Base-by-base conservation (phyloP, 2,113 vertebrate genomes). In the Acrocephalus kingi region DNA sequence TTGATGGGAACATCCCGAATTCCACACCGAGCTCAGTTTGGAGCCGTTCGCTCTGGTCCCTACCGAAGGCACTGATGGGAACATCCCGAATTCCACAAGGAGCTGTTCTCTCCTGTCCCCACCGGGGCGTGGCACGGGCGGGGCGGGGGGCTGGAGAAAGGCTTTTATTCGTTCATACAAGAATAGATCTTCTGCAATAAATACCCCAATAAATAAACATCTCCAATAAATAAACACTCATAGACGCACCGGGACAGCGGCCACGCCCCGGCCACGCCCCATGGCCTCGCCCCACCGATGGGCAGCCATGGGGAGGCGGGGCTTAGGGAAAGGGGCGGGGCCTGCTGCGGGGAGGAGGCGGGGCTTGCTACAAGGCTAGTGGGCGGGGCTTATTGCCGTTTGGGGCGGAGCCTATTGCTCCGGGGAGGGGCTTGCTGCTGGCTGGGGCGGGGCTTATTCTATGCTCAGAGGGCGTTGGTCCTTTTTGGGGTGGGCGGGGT, bases 171-270 rank as follows among this genome's bases (percentile, higher is more conserved):
- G 95, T 98, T 98, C 97, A 97, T 98, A 98, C 97, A 98, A 98
- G 98, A 98, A 98, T 98, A 98, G 98, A 98, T 98, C 98, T 98
- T 98, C 97, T 98, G 98, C 98, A 98, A 98, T 98, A 98, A 98
- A 98, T 98, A 98, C 97, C 93, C 98, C 98, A 98, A 98, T 98
- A 98, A 98, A 98, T 98, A 98, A 90, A 98, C 93, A 97, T 98
- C 96, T 98, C 97, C 97, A 98, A 98, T 98, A 98, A 98, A 98
- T 98, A 98, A 98, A 98, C 97, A 98, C 97, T 96, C 97, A 98
- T 77, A 96, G 92, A 98, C 97, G 96, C 97, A 97, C 94, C 96
- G 81, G 97, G 90, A 81, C 77, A 56, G 94, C 64, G 61, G 86
- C 84, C 78, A 2, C 33, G 28, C 39, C 78, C 31, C 18, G 2